Base-by-base conservation (phyloP, 2,113 vertebrate species). In the Crocuta crocuta region DNA sequence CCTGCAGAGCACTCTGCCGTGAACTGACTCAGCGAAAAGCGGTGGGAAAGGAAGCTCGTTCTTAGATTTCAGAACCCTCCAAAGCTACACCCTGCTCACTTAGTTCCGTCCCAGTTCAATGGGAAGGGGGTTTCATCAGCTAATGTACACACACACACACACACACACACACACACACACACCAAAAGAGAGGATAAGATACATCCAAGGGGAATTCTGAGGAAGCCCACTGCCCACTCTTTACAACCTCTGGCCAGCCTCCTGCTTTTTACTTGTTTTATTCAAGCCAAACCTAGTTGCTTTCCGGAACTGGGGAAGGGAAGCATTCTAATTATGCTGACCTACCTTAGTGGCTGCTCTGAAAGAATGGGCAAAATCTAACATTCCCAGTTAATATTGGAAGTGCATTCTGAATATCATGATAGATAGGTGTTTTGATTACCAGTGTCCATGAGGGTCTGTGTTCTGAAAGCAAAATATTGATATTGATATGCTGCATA, bases 41-140 rank as follows among this genome's bases (percentile, higher is more conserved):
- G 11, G 50, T 98, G 98, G 97, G 99, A 99, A 99, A 99, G 98
- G 99, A 99, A 99, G 97, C 83, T 0, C 2, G 23, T 83, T 95
- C 97, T 63, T 53, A 4, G 15, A 76, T 93, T 98, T 97, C 98
- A 79, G 76, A 96, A 61, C 97, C 90, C 92, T 65, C 98, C 98
- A 95, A 86, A 97, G 97, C 95, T 95, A 61, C 84, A 0, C 78
- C 94, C 76, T 85, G 92, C 97, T 90, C 65, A 17, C 35, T 23
- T 35, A 90, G 39, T 95, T 94, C 79, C 61, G 94, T 95, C 96
- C 89, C 0, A 74, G 96, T 83, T 93, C 58, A 73, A 97, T 92
- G 98, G 98, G 98, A 98, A 98, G 96, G 55, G 55, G 94, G 66
- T 91, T 96, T 92, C 79, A 26, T 89, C 96, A 82, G 61, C 1